Conservation (phyloP, 2,797 vertebrate species). For the Eupleurogrammus muticus region DNA sequence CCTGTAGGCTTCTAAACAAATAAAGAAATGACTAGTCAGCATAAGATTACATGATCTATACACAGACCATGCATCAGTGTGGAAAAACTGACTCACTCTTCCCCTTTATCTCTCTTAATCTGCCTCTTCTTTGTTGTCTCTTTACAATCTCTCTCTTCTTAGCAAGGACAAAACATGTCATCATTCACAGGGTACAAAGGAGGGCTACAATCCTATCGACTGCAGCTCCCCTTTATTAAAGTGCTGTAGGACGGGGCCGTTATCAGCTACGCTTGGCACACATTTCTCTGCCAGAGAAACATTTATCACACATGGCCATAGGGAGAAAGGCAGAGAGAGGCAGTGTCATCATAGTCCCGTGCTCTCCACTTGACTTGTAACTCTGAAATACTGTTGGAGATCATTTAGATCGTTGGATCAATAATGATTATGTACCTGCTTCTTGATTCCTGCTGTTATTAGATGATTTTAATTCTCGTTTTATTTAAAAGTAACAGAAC, state of each 20-base stretch:
- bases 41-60: not conserved
- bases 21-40: slow-evolving; percentile 5
- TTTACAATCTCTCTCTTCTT: not conserved
- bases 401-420: slow-evolving; percentile 25
- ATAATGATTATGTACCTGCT: not conserved
- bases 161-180: slow-evolving; percentile 53
- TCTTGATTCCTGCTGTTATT: not conserved
- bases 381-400: not conserved
- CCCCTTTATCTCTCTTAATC: slow-evolving; percentile 15
- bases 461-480: not conserved
- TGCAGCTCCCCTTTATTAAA: slow-evolving; percentile 60
- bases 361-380: slow-evolving; percentile 30
- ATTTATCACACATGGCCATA: slow-evolving; percentile 40
- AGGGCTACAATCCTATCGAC: slow-evolving; percentile 49
- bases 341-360: slow-evolving; percentile 5
- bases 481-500: not conserved
- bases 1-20: not conserved
- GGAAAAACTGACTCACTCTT: slow-evolving; percentile 16
- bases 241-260: slow-evolving; percentile 55
- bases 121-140: not conserved
- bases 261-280: slow-evolving; percentile 61
- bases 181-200: slow-evolving; percentile 53
- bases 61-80: not conserved
- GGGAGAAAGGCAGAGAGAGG: slow-evolving; percentile 33
- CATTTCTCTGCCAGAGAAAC: slow-evolving; percentile 50